A percentile compares a stretch with the other conserved stretches of the same genome.
Conservation (phyloP, 2,797 vertebrate genomes). For the Acipenser ruthenus region DNA sequence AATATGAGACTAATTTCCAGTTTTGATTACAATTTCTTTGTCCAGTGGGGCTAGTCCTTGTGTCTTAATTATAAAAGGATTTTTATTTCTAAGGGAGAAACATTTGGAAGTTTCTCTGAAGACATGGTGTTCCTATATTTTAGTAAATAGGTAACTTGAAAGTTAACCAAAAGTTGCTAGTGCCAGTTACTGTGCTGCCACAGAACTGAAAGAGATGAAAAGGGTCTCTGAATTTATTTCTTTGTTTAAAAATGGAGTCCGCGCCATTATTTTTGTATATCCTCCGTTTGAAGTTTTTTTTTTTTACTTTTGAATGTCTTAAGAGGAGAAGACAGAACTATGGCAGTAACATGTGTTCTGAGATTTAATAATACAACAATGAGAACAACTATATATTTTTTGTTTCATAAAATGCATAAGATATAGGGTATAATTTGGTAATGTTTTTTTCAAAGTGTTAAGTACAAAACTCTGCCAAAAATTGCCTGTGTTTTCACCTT, state of each 20-base stretch:
- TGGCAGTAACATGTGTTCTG: no score
- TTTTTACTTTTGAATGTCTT: no score
- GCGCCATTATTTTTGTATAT: not conserved
- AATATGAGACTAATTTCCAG: no score
- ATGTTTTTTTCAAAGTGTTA: no score
- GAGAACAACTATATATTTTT: no score
- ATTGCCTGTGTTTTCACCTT: no score
- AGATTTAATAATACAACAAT: no score
- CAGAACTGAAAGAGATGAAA: not conserved
- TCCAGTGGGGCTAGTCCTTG: constrained; percentile 32
- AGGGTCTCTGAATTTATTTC: not conserved
- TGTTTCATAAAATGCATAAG: no score
- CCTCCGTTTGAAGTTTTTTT: not conserved
- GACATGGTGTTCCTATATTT: constrained; percentile 6
- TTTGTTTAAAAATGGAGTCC: not conserved
- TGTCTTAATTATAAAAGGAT: constrained; percentile 42
- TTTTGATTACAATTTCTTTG: constrained; percentile 18
- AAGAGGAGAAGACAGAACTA: no score
- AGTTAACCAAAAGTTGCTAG: not conserved
- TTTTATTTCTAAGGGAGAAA: constrained; percentile 21
- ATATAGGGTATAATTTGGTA: no score
- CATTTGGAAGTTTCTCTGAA: constrained; percentile 16
- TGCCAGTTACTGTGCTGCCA: not conserved
- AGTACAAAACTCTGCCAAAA: no score
- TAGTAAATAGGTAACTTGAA: constrained; percentile 8